Base-by-base conservation (phyloP, 2,113 vertebrate genomes). In the Butorides virescens region DNA sequence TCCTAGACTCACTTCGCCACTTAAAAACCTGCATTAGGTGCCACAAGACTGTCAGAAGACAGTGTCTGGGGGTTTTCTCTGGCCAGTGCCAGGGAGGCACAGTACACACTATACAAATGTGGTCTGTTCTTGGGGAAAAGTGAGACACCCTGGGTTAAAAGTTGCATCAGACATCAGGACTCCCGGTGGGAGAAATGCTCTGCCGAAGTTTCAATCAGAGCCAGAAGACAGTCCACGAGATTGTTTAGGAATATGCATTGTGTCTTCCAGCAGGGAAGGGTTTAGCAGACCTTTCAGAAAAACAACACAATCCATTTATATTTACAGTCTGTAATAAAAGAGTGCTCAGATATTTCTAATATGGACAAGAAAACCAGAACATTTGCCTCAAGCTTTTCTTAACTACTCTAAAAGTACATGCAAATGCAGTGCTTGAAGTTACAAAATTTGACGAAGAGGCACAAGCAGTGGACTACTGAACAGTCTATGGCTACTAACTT, bases 111-210 rank as follows among this genome's bases (percentile, higher is more conserved):
- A 39, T 34, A 68, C 1, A 74, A 49, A 56, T 19, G 5, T 9
- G 5, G 23, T 72, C 42, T 74, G 11, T 21, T 80, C 26, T 63
- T 63, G 44, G 10, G n/a, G 39, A 74, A 84, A 71, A 92, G 39
- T 39, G 15, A 84, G 37, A 42, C 4, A 11, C 2, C 8, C 20
- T 55, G 19, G 3, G 11, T 92, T 63, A 78, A 75, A 81, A 75
- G 23, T 44, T 91, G 17, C 21, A 63, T 73, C 59, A 84, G 29
- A 65, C 8, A n/a, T 47, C 25, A 61, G 13, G 34, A 32, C 5
- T 75, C 30, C 26, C 0, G 0, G 9, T 89, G 39, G 39, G 20
- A 86, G 3, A 71, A 87, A 75, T 2, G 2, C 7, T 44, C 25
- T 44, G 25, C 12, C 5, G 2, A 67, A 70, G 29, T 59, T 93